Evolutionary conservation across 2,113 vertebrate species (phyloP).

Genomic region (Tachycineta bicolor): DNA sequence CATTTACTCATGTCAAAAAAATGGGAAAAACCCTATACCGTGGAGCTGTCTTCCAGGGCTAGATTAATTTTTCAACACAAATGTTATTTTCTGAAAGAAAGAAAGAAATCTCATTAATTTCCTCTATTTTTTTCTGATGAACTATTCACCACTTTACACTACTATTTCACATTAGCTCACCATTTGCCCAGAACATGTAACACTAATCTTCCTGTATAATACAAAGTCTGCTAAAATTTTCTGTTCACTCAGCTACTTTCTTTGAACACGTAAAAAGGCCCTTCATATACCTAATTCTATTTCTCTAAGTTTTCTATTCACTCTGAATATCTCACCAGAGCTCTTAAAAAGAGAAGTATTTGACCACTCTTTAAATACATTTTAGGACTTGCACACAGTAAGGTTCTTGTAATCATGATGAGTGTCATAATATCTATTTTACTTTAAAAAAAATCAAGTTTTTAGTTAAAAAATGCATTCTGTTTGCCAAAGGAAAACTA

Average conservation of each 20-base stretch:
- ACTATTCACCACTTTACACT: background rate
- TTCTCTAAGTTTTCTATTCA: background rate
- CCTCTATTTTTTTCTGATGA: background rate
- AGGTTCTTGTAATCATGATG: background rate
- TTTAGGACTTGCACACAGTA: background rate
- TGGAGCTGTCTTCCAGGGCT: background rate
- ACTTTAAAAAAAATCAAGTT: background rate
- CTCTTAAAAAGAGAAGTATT: background rate
- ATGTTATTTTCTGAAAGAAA: background rate
- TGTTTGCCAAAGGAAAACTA: background rate
- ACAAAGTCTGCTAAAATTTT: background rate
- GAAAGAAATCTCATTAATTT: background rate
- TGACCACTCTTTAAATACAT: background rate
- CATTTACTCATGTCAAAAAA: slow-evolving; percentile 6
- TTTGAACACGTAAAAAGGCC: background rate
- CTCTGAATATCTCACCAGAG: background rate
- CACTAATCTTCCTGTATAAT: background rate
- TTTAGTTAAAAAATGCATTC: background rate
- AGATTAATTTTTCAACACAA: slow-evolving; percentile 21
- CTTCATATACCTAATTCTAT: background rate
- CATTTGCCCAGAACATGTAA: background rate
- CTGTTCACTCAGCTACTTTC: background rate
- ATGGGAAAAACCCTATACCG: background rate
- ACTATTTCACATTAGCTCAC: background rate
- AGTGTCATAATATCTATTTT: background rate